Percentiles rank a stretch among this genome's conserved stretches.
Conservation (phyloP, 2,797 vertebrate species). For the Chaenodraco wilsoni region DNA sequence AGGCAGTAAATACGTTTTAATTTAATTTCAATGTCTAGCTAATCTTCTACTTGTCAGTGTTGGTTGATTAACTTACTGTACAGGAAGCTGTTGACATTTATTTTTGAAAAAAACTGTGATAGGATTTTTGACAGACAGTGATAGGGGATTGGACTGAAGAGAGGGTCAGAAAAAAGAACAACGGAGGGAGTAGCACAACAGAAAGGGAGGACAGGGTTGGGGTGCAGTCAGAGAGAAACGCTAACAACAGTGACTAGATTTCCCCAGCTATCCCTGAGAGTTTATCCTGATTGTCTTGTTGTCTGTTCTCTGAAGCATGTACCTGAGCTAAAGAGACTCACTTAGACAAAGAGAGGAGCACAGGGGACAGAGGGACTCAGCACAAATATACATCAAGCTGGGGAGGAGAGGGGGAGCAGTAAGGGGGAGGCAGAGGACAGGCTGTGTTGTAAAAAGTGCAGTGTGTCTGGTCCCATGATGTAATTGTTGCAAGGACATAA, state of each 20-base stretch:
- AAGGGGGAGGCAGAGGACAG: constrained; percentile 27
- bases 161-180: background rate
- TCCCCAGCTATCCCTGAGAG: constrained; percentile 46
- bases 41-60: background rate
- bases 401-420: constrained; percentile 12
- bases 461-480: constrained; percentile 16
- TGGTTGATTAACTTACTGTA: no score
- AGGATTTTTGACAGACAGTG: background rate
- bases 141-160: background rate
- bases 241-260: constrained; percentile 43
- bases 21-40: no score
- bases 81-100: no score
- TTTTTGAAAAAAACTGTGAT: background rate
- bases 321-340: constrained; percentile 71
- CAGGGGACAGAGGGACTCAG: constrained; percentile 56
- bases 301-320: constrained; percentile 72
- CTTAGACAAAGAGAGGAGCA: constrained; percentile 68
- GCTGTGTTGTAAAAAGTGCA: constrained; percentile 15
- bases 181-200: background rate
- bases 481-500: constrained; percentile 17
- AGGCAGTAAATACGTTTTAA: no score
- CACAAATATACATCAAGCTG: constrained; percentile 69
- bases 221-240: constrained; percentile 17
- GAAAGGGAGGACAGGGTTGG: background rate
- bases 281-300: constrained; percentile 70